A percentile compares a stretch with the other conserved stretches of the same genome.
Conservation (phyloP, 2,113 vertebrate species). For the Riparia riparia region DNA sequence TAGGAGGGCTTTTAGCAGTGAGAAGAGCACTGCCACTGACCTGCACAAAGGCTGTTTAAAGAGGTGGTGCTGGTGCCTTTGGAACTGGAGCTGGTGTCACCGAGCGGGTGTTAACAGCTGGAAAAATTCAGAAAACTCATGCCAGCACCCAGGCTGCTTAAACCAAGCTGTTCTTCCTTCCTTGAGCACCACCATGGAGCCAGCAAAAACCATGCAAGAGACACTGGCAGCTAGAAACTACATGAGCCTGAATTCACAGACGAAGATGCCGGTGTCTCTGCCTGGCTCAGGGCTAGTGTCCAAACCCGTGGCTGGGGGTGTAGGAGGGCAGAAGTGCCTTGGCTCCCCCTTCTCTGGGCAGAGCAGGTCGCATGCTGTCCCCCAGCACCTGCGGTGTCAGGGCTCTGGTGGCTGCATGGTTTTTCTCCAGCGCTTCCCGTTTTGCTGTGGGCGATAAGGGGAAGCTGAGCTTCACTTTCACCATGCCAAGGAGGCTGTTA, state of each 20-base stretch:
- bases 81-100: not conserved
- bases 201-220: not conserved
- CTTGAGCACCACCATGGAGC: rapidly evolving
- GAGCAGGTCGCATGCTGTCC: not conserved
- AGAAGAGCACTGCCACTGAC: not conserved
- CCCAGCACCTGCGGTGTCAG: rapidly evolving
- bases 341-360: not conserved
- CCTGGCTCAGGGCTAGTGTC: not conserved
- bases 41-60: not conserved
- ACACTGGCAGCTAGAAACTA: not conserved
- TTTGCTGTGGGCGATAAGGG: not conserved
- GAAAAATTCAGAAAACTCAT: not conserved
- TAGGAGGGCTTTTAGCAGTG: not conserved
- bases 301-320: rapidly evolving
- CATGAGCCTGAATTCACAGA: not conserved
- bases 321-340: not conserved
- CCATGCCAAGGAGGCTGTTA: not conserved
- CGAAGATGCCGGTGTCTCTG: not conserved
- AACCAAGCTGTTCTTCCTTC: not conserved
- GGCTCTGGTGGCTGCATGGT: not conserved
- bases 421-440: not conserved
- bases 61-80: not conserved
- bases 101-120: not conserved
- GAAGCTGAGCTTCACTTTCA: conserved; percentile 10
- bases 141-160: not conserved